Evolutionary conservation across 2,797 vertebrate genomes (phyloP), one percentile per base, ranked within the genome.

Genomic region (Anisognathus igniventris): DNA sequence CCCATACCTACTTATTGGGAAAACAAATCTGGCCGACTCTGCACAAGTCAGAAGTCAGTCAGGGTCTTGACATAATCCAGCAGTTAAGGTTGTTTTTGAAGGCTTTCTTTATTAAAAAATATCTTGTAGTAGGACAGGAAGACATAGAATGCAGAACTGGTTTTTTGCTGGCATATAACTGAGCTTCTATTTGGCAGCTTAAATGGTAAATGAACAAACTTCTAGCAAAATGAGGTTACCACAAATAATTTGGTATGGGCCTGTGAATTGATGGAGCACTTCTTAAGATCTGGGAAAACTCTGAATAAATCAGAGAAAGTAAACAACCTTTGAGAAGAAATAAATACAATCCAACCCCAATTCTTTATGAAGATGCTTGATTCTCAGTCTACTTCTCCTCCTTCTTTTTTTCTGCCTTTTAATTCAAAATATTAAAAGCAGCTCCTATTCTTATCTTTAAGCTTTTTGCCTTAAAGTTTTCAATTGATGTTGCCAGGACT

Each of bases 161-260:
- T 88, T 62, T 90, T 83, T 77, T 73, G 39, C 28, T 95, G 78
- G 73, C 77, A 93, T 25, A 65, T 58, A 95, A 28, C 80, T 47
- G 13, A 86, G 53, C n/a, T 94, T 89, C 86, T 84, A 47, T 90
- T 88, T 79, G 71, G 64, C 78, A 94, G 71, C 23, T 84, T 40
- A 75, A 91, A 79, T 51, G 51, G 66, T 23, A 96, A 95, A 95
- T 78, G 67, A 97, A 94, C 30, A 66, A 67, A 86, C 78, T 86
- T 92, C 68, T 82, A 92, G 88, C 22, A 93, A 94, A 96, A 89
- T 42, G 12, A 95, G 39, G 24, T 93, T 84, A 54, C 68, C 93
- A 95, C 54, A 95, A 94, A 91, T 88, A 94, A 93, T 92, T 82
- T 90, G 48, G 50, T 57, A 87, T 40, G 8, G 81, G 28, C 22